These are phyloP conservation scores for Indicator maculatus DNA, from an alignment of 2,113 vertebrate genomes.

Conservation along the genomic window DNA sequence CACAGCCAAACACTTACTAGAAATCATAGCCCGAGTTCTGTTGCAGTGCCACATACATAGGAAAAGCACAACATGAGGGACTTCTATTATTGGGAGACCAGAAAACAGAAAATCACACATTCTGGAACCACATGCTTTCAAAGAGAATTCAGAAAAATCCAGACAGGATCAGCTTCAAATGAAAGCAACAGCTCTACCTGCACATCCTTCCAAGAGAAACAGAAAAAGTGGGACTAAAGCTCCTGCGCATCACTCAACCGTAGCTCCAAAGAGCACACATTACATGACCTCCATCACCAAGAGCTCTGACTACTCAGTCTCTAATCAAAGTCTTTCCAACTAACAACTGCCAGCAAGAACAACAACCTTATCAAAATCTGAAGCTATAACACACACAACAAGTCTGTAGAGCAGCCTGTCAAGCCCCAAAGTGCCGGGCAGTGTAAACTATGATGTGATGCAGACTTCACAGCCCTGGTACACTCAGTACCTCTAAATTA, in stretches of 20 bases:
- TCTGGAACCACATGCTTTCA: conserved; percentile 1
- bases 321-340: neutral
- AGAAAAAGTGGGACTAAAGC: neutral
- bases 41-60: neutral
- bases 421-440: neutral
- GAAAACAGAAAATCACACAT: neutral
- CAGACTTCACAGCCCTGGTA: neutral
- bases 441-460: neutral
- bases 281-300: neutral
- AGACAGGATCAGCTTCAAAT: neutral
- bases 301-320: neutral
- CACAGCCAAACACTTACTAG: neutral
- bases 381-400: neutral
- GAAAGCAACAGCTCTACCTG: neutral
- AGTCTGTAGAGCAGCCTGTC: neutral
- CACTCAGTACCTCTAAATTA: neutral
- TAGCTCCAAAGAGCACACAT: neutral
- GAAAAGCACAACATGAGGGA: neutral
- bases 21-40: neutral
- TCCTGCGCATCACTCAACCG: neutral
- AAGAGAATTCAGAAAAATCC: neutral
- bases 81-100: neutral
- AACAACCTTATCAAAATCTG: neutral
- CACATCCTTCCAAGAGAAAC: neutral
- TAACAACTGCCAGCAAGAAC: neutral